Base-by-base conservation (phyloP, 2,888 invertebrate genomes). In the Parasteatoda lunata region DNA sequence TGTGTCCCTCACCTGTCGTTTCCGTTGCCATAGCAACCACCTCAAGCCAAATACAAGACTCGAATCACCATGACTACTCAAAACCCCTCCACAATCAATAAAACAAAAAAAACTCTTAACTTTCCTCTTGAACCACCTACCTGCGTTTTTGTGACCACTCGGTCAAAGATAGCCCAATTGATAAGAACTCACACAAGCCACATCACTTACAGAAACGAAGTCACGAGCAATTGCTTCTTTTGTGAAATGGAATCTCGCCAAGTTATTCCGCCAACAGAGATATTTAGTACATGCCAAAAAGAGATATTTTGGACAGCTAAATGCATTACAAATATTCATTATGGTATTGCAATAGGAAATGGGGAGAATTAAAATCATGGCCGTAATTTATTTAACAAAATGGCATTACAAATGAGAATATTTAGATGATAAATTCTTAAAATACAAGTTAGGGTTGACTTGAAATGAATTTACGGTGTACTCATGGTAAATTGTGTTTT, bases 21-120 rank as follows among this genome's bases (percentile, higher is more conserved):
- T 86, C 71, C 80, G 85, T 86, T 80, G 71, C 49, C 77, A 86
- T 80, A 51, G 48, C 49, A 66, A 81, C 85, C 76, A 75, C 84
- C 84, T 79, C 84, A 86, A 81, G 85, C 85, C 73, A 84, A 86
- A 86, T 86, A 86, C 85, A 86, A 86, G 83, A 77, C 80, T 80
- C 52, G 71, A 84, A 75, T 86, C 85, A 68, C 85, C 85, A 86
- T 86, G 85, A 72, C 85, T 86, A 86, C 85, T 86, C 77, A 77
- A 77, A 70, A 66, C 81, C 75, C 59, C 30, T 45, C 47, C 73
- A 73, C 73, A 81, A 86, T 86, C 85, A 86, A 86, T 86, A 71
- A 86, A 80, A 86, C 71, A 86, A 86, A 86, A n/a, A 80, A 86
- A 59, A 59, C 11, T 76, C 68, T 64, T 51, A 72, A 79, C 73